Conservation (phyloP, 2,888 invertebrate genomes). For the Timema podura region DNA sequence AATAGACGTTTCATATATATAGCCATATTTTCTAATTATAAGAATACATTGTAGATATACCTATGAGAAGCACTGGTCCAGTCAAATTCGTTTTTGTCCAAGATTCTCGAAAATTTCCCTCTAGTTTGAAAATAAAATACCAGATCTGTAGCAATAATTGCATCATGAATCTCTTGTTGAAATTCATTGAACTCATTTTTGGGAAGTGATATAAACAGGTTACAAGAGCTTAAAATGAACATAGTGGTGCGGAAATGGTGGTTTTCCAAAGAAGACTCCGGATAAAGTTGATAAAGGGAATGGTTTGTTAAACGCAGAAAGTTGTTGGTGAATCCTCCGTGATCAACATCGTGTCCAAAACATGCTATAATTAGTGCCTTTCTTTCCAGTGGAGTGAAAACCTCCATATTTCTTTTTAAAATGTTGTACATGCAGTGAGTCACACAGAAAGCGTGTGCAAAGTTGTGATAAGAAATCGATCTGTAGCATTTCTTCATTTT, state of each 20-base stretch:
- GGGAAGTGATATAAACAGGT: background rate
- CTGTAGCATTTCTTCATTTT: conserved; percentile 44
- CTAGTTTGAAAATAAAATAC: conserved; percentile 54
- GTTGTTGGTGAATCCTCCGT: conserved; percentile 59
- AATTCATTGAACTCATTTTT: conserved; percentile 19
- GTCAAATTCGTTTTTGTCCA: conserved; percentile 49
- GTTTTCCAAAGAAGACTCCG: conserved; percentile 55
- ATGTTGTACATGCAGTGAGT: conserved; percentile 59
- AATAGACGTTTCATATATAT: no score
- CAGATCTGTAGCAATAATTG: conserved; percentile 58
- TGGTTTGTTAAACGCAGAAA: conserved; percentile 54
- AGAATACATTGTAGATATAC: conserved; percentile 13
- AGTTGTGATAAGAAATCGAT: conserved; percentile 57
- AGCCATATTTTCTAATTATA: background rate
- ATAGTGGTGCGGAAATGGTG: conserved; percentile 57
- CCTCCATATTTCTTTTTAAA: conserved; percentile 47
- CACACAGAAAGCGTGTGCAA: conserved; percentile 60
- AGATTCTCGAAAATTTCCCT: conserved; percentile 51
- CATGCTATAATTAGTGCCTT: conserved; percentile 53
- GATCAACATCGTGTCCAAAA: conserved; percentile 60
- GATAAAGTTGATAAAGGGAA: conserved; percentile 53
- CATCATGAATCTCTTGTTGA: conserved; percentile 49
- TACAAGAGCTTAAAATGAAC: conserved; percentile 53
- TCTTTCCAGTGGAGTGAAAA: conserved; percentile 52
- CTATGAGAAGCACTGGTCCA: conserved; percentile 51